Evolutionary conservation across 2,113 vertebrate genomes (phyloP), one percentile per base, ranked within the genome.

Genomic region (Serranochromis macrocephalus): DNA sequence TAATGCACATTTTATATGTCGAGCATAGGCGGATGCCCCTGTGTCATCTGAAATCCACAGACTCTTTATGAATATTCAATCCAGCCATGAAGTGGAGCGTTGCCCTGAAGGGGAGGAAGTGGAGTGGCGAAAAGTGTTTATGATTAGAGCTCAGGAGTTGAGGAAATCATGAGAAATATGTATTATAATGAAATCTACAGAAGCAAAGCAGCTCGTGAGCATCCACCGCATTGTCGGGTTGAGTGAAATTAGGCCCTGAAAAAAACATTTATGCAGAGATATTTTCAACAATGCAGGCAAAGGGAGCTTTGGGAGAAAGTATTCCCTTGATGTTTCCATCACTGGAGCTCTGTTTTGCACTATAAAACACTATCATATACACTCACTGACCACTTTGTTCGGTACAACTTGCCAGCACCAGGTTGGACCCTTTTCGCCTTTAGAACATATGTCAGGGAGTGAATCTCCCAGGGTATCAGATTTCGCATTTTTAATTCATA

Each of bases 41-140:
- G 88, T 93, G 90, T 91, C 93, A 88, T 88, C 80, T 87, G 84
- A 85, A 88, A 88, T 92, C 82, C 10, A 36, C 71, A 55, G 83
- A 88, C 87, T 90, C 85, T 92, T 92, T 86, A 94, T 95, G 91
- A 95, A 95, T 95, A 95, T 94, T 96, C 91, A 92, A 92, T 94
- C 73, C 38, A 10, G 81, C 88, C 85, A 61, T 87, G 91, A 93
- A 91, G 87, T 90, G 88, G 88, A 92, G 88, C 53, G 31, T 47
- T 91, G 93, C 82, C 92, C 94, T 87, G 66, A 88, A 93, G 93
- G 90, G 78, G 88, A 68, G 53, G 71, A 66, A 92, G 91, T 85
- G 84, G 78, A 92, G 82, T 86, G 88, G 89, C 51, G 16, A 36
- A 63, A 85, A 86, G 86, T 89, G 92, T 92, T 84, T 88, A 54